Evolutionary conservation across 2,113 vertebrate species (phyloP), one percentile per base, ranked within the genome.

Genomic region (Hydrochoerus hydrochaeris): DNA sequence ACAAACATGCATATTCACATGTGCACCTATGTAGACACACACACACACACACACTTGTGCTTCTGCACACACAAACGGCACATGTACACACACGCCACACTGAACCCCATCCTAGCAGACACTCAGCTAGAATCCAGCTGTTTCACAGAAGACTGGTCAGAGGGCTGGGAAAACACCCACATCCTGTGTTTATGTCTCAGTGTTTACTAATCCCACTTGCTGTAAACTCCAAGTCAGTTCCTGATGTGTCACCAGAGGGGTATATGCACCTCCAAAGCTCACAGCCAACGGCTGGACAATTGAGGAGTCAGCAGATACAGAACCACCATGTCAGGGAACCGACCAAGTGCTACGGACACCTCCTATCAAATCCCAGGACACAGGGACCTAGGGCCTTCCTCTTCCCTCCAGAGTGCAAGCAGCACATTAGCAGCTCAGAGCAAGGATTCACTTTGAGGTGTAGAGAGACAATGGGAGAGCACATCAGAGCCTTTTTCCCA

Each of bases 161-260:
- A 67, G 54, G 89, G 91, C 80, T 26, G 73, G 69, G 93, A 82
- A 97, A 96, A 94, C 77, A 49, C 86, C 63, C 96, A 52, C 60
- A 92, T 97, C 82, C 85, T 84, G 28, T 96, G 93, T 93, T 96
- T 97, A 81, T 85, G 77, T 73, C 80, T 0, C 83, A 38, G 60
- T 94, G 62, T 84, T 97, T 89, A 52, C 69, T 93, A 57, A 97
- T 65, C 83, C 96, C 46, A 85, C 89, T 78, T 78, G 78, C 75
- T 89, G 84, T 69, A 97, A 97, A 92, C 82, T 89, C 71, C 71
- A 69, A 60, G 83, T 58, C 32, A 1, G 22, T 38, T 57, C 83
- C 87, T 67, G 58, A 62, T 28, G 32, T 41, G 86, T 87, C 77
- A 75, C 75, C 44, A 71, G 54, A 35, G 62, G 86, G 60, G 69